Evolutionary conservation across 2,797 vertebrate genomes (phyloP).

Genomic region (Phalanger gymnotis): DNA sequence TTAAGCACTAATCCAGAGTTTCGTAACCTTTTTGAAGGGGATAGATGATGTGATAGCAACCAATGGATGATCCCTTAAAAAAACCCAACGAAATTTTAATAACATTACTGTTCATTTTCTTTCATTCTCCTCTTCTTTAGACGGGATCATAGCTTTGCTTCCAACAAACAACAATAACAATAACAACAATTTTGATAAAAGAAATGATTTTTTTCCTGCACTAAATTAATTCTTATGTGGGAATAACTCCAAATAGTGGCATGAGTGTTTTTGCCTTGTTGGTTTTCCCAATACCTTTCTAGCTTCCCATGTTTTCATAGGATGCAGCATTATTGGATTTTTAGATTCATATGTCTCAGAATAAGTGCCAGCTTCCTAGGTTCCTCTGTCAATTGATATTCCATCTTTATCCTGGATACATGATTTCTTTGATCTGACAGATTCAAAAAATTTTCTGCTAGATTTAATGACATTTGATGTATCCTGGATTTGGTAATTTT

Average conservation of each 20-base stretch:
- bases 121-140: conserved; percentile 41
- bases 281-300: conserved; percentile 67
- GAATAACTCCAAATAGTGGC: conserved; percentile 60
- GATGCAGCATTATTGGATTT: conserved; percentile 53
- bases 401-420: conserved; percentile 66
- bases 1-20: conserved; percentile 55
- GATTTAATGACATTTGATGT: conserved; percentile 73
- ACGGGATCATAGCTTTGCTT: conserved; percentile 52
- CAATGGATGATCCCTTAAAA: conserved; percentile 24
- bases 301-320: conserved; percentile 67
- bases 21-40: conserved; percentile 31
- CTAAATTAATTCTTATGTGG: conserved; percentile 66
- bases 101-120: conserved; percentile 32
- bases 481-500: conserved; percentile 60
- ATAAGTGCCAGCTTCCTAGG: conserved; percentile 59
- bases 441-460: conserved; percentile 67
- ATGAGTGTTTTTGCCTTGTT: conserved; percentile 65
- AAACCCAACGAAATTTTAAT: neutral
- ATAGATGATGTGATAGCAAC: neutral
- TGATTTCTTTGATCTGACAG: conserved; percentile 72
- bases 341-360: conserved; percentile 57
- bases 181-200: neutral
- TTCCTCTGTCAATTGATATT: conserved; percentile 73
- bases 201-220: conserved; percentile 34
- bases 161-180: conserved; percentile 24